Evolutionary conservation across 2,113 vertebrate species (phyloP).

Genomic region (Pseudorhombus dupliciocellatus): DNA sequence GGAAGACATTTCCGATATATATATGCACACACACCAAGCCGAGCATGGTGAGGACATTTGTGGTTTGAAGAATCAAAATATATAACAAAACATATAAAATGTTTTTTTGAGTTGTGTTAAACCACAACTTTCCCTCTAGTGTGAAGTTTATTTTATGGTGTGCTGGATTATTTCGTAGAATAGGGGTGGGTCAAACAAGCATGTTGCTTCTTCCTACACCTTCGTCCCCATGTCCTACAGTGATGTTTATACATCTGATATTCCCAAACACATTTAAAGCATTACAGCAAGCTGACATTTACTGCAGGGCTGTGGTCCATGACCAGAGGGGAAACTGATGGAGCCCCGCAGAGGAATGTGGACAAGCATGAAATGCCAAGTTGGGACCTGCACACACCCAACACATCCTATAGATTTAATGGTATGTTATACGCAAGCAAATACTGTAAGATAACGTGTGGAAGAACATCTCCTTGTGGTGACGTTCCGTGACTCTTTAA

Average conservation of each 20-base stretch:
- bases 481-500: neutral
- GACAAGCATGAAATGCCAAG: neutral
- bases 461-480: neutral
- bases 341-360: neutral
- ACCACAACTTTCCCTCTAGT: no score
- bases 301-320: neutral
- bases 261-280: neutral
- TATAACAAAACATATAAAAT: no score
- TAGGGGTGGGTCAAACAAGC: no score
- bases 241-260: neutral
- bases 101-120: no score
- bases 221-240: neutral
- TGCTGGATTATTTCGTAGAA: no score
- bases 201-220: no score
- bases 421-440: no score
- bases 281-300: neutral
- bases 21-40: no score
- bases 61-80: no score
- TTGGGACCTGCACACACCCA: neutral
- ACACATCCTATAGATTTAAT: neutral
- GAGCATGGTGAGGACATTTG: no score
- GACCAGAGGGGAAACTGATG: slow-evolving; percentile 1
- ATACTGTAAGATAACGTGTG: neutral
- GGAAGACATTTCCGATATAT: no score
- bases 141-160: no score